phyloP scores from a whole-genome alignment of 2,888 invertebrate species.

The Eupeodes luniger region DNA sequence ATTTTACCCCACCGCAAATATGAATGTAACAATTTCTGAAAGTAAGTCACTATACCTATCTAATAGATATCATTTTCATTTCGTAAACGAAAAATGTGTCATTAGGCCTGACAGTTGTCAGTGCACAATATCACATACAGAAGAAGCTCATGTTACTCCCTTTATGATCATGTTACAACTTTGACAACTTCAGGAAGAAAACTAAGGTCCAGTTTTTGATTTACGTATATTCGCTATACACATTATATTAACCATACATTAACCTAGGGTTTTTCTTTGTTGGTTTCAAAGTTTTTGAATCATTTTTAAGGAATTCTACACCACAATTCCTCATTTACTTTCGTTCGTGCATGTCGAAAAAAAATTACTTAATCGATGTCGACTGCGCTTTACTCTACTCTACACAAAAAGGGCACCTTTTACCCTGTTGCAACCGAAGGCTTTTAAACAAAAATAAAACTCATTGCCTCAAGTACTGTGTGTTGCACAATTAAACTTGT shows the following conservation, averaged over 20 bases:
- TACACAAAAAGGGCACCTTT: slow-evolving; percentile 66
- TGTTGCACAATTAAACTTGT: slow-evolving; percentile 74
- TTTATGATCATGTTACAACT: slow-evolving; percentile 37
- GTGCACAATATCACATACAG: slow-evolving; percentile 18
- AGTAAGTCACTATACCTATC: slow-evolving; percentile 29
- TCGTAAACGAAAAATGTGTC: slow-evolving; percentile 40
- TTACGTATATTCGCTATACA: background rate
- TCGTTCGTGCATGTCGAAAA: slow-evolving; percentile 69
- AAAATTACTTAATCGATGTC: slow-evolving; percentile 74
- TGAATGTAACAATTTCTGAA: slow-evolving; percentile 22
- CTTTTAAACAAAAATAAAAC: slow-evolving; percentile 8
- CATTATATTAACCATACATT: background rate
- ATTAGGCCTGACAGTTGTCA: slow-evolving; percentile 44
- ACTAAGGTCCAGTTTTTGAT: slow-evolving; percentile 49
- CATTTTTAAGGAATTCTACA: slow-evolving; percentile 62
- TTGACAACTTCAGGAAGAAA: slow-evolving; percentile 56
- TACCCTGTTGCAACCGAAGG: slow-evolving; percentile 19
- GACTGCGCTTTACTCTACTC: slow-evolving; percentile 41
- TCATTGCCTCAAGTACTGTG: slow-evolving; percentile 26
- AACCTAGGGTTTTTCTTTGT: slow-evolving; percentile 3
- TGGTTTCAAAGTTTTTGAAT: slow-evolving; percentile 14
- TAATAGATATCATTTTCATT: slow-evolving; percentile 1
- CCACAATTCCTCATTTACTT: slow-evolving; percentile 67
- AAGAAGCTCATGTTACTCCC: slow-evolving; percentile 54
- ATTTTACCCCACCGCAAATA: background rate